Evolutionary conservation across 2,113 vertebrate species (phyloP), one percentile per base, ranked within the genome.

Genomic region (Mohoua ochrocephala): DNA sequence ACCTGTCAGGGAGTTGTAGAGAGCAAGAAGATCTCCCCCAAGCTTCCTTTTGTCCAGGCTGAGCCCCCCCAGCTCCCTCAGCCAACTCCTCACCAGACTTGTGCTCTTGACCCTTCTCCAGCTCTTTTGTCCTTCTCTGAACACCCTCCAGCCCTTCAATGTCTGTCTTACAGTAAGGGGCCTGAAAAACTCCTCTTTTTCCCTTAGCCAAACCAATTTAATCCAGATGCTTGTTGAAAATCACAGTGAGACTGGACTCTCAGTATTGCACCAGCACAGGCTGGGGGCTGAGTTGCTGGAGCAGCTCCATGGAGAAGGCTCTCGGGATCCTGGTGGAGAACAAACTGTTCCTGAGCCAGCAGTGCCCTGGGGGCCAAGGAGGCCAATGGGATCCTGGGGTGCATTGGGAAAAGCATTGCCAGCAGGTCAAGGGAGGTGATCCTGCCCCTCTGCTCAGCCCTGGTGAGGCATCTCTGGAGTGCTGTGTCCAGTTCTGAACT

Each of bases 321-420:
- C 7, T 64, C 0, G 0, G 30, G 20, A 6, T 54, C n/a, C 24
- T 63, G 20, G 23, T 61, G 75, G 49, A 47, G 41, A 63, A 5
- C 30, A 79, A 49, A 11, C 35, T 80, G 35, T 70, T 26, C 20
- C 67, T 80, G 50, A 64, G 75, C 17, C 42, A 57, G 47, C 64
- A 47, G 47, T 47, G 54, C 28, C 28, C 13, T 69, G 15, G 23
- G 24, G 13, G 5, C 56, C 10, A 49, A 35, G 31, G 59, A 80
- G 35, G 21, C 23, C 35, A 41, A 1, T 41, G 57, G 20, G 35
- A 54, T 79, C 11, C 26, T 49, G 35, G 50, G 35, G 20, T 57
- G 35, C 42, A 50, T 2, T 88, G 33, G 50, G 18, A 73, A 50
- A 7, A 33, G 18, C 50, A 37, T 23, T 27, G 31, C 31, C 22